Percentiles rank a stretch among this genome's conserved stretches.
phyloP scores from a whole-genome alignment of 1,140 invertebrate genomes.

The Eulimnadia texana region DNA sequence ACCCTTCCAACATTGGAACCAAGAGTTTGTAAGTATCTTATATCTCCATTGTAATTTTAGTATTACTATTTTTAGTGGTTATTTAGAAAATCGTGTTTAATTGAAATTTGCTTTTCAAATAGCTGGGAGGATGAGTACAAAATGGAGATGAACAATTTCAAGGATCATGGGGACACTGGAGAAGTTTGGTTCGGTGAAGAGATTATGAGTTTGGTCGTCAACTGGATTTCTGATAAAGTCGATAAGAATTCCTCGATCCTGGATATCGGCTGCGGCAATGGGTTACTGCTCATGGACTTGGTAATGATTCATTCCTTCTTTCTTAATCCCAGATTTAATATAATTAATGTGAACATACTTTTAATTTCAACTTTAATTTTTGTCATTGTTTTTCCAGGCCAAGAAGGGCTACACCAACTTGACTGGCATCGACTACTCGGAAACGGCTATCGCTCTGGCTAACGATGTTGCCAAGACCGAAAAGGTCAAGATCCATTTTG shows the following conservation, averaged over 20 bases:
- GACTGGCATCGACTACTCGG: constrained; percentile 69
- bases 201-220: not conserved
- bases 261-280: constrained; percentile 79
- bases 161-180: constrained; percentile 68
- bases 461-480: constrained; percentile 40
- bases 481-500: constrained; percentile 22
- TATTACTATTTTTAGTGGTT: too few species aligned
- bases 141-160: constrained; percentile 65
- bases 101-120: not conserved
- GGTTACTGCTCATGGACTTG: constrained; percentile 62
- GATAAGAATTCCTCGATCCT: constrained; percentile 26
- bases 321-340: too few species aligned
- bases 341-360: too few species aligned
- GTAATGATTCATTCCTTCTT: constrained; percentile 3
- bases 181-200: constrained; percentile 65
- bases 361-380: constrained; percentile 14
- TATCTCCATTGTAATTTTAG: too few species aligned
- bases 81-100: too few species aligned
- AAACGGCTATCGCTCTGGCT: constrained; percentile 58
- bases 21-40: not conserved
- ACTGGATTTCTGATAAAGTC: constrained; percentile 11
- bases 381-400: constrained; percentile 27
- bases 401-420: constrained; percentile 56
- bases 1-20: not conserved
- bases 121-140: constrained; percentile 73